Conservation (phyloP, 2,113 vertebrate species). For the Melanerpes aurifrons region DNA sequence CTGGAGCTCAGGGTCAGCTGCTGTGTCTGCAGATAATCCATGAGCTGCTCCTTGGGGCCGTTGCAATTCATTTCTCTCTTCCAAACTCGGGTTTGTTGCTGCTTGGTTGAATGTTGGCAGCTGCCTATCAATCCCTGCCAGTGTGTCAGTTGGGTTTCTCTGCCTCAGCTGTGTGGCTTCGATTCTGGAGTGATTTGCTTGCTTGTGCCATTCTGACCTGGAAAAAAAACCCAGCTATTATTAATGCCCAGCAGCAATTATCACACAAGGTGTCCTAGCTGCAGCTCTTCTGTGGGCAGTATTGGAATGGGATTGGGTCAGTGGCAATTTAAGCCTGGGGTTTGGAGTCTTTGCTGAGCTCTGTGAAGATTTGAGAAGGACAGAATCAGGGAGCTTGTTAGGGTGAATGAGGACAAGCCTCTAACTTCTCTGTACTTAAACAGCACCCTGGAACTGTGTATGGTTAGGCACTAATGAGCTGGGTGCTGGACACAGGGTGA, state of each 20-base stretch:
- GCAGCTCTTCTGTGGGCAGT: background rate
- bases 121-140: background rate
- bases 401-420: background rate
- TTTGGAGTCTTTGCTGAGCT: background rate
- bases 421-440: background rate
- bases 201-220: background rate
- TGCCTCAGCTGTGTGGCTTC: background rate
- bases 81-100: background rate
- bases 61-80: background rate
- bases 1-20: background rate
- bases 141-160: background rate
- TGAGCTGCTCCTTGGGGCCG: background rate
- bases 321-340: background rate
- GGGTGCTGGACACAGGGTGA: background rate
- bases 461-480: background rate
- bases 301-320: background rate
- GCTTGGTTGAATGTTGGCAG: background rate
- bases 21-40: fast-evolving
- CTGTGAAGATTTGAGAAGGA: background rate
- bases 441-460: no score
- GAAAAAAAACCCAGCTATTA: background rate
- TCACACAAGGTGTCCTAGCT: background rate
- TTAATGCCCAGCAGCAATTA: background rate
- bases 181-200: background rate
- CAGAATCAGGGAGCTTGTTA: background rate